phyloP scores from a whole-genome alignment of 1,140 invertebrate genomes.

The Limonius californicus region DNA sequence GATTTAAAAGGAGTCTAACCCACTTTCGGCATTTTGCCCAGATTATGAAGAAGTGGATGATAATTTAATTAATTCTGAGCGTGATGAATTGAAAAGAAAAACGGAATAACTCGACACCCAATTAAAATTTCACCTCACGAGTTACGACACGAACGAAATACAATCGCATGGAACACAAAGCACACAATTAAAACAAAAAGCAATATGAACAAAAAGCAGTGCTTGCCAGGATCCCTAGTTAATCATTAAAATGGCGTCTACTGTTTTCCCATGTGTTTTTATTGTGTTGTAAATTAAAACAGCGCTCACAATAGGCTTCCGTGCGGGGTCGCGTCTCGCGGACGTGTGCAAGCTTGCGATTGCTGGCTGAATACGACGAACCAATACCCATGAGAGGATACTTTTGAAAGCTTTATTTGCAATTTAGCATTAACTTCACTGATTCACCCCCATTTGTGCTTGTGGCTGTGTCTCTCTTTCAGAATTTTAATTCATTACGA shows the following conservation, averaged over 20 bases:
- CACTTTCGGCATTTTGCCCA: slow-evolving; percentile 7
- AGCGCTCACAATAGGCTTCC: slow-evolving; percentile 44
- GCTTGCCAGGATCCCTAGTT: slow-evolving; percentile 46
- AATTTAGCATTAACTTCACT: slow-evolving; percentile 18
- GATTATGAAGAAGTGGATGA: slow-evolving; percentile 18
- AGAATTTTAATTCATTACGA: neutral
- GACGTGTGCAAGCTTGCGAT: slow-evolving; percentile 38
- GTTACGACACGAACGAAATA: slow-evolving; percentile 41
- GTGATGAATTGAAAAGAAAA: slow-evolving; percentile 33
- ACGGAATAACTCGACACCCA: slow-evolving; percentile 41
- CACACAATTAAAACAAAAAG: slow-evolving; percentile 47
- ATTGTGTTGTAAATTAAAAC: slow-evolving; percentile 50
- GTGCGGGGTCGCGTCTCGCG: slow-evolving; percentile 28
- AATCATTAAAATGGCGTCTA: slow-evolving; percentile 50
- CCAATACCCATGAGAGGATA: slow-evolving; percentile 28
- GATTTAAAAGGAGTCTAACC: neutral
- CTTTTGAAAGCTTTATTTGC: slow-evolving; percentile 22
- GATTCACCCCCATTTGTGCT: neutral
- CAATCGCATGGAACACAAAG: slow-evolving; percentile 43
- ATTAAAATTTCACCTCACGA: slow-evolving; percentile 44
- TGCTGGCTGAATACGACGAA: slow-evolving; percentile 31
- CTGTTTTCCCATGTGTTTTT: slow-evolving; percentile 51
- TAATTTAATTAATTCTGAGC: slow-evolving; percentile 36
- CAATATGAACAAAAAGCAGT: slow-evolving; percentile 42
- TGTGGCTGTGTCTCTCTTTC: neutral